A percentile compares a stretch with the other conserved stretches of the same genome.
Evolutionary conservation across 2,888 invertebrate species (phyloP).

Genomic region (Sphaerophoria taeniata): DNA sequence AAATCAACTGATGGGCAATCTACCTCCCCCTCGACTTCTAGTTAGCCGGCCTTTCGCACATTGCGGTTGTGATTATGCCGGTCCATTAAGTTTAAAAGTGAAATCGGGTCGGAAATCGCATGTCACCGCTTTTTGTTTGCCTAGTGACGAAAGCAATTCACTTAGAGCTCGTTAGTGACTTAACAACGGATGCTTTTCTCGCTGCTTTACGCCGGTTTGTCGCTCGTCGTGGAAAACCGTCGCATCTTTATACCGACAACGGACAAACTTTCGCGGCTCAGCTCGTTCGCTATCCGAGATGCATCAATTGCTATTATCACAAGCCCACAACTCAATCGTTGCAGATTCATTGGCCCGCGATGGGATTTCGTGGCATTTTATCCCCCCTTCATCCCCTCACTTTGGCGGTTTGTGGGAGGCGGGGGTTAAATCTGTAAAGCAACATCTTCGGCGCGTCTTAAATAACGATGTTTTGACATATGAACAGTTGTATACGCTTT

Average conservation of each 20-base stretch:
- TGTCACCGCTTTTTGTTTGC: no score
- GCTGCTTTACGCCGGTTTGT: constrained; percentile 46
- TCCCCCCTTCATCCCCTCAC: constrained; percentile 56
- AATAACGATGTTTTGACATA: constrained; percentile 1
- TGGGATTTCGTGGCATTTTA: constrained; percentile 61
- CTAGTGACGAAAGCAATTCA: constrained; percentile 49
- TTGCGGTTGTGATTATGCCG: constrained; percentile 38
- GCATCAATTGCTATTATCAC: constrained; percentile 28
- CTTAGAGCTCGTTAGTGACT: constrained; percentile 56
- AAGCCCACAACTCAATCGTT: constrained; percentile 25
- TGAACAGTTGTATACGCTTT: constrained; percentile 31
- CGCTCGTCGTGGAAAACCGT: constrained; percentile 56
- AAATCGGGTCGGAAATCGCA: constrained; percentile 38
- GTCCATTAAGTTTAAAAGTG: constrained; percentile 24
- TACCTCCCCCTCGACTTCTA: constrained; percentile 8
- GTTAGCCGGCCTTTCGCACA: constrained; percentile 8
- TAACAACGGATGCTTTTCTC: constrained; percentile 40
- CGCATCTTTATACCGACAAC: no score
- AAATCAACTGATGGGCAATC: no score
- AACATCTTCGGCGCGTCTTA: constrained; percentile 32
- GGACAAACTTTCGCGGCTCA: constrained; percentile 54
- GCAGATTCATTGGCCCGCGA: constrained; percentile 47
- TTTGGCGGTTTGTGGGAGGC: constrained; percentile 67
- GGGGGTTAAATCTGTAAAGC: constrained; percentile 40
- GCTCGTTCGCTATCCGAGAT: constrained; percentile 35